These are phyloP conservation scores for Grapholita molesta DNA, from an alignment of 1,140 invertebrate genomes.

Conservation along the genomic window DNA sequence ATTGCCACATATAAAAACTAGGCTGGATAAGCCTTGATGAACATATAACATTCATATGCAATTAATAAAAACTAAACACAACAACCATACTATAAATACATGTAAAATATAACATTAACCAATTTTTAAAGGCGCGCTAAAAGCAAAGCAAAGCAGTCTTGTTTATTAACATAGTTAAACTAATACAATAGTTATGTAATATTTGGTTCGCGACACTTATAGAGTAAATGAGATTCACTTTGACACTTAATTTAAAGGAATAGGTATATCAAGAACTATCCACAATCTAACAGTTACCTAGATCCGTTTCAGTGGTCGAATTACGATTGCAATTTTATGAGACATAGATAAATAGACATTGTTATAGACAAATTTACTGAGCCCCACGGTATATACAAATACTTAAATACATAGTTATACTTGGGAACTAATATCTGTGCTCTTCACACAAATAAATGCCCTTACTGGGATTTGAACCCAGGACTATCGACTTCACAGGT, in stretches of 20 bases:
- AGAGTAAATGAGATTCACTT: background rate
- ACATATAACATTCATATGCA: too few relatives aligned
- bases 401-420: too few relatives aligned
- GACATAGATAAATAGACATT: background rate
- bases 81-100: background rate
- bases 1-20: background rate
- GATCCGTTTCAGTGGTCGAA: background rate
- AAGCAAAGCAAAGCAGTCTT: slow-evolving; percentile 5
- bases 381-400: too few relatives aligned
- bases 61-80: background rate
- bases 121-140: background rate
- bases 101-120: background rate
- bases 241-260: background rate
- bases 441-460: too few relatives aligned
- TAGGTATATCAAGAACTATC: background rate
- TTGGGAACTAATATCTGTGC: too few relatives aligned
- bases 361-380: too few relatives aligned
- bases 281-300: background rate
- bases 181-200: background rate
- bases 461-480: too few relatives aligned
- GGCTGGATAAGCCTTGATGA: background rate
- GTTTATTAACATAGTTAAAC: background rate
- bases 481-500: too few relatives aligned
- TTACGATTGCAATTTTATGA: background rate
- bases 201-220: background rate